Evolutionary conservation across 2,797 vertebrate genomes (phyloP).

Genomic region (Argya squamiceps): DNA sequence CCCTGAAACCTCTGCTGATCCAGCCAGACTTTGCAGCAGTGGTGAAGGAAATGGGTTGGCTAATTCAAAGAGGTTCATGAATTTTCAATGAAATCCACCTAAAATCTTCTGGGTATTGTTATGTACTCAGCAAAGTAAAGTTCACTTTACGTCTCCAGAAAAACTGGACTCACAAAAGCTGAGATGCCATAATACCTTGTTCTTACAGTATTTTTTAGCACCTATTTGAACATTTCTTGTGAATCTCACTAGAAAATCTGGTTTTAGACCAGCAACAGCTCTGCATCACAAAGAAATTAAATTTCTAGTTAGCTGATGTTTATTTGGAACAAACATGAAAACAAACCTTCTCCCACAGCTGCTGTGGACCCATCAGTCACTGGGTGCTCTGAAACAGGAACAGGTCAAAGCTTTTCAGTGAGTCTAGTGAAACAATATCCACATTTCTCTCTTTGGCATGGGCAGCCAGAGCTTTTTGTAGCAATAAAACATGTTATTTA

Average conservation of each 20-base stretch:
- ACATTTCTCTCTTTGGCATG: not conserved
- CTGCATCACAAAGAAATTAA: not conserved
- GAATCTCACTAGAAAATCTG: not conserved
- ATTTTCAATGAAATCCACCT: not conserved
- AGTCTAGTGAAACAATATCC: not conserved
- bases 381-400: not conserved
- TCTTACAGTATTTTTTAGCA: not conserved
- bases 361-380: not conserved
- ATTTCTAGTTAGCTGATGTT: not conserved
- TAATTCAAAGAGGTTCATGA: not conserved
- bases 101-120: not conserved
- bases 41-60: not conserved
- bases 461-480: not conserved
- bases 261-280: not conserved
- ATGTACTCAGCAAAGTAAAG: not conserved
- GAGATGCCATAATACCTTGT: not conserved
- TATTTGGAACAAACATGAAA: not conserved
- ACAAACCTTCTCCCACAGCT: not conserved
- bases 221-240: not conserved
- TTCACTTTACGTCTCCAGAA: not conserved
- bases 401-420: not conserved
- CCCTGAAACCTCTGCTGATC: not conserved
- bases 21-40: not conserved
- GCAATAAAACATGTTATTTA: not conserved
- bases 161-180: not conserved